Evolutionary conservation across 2,113 vertebrate genomes (phyloP).

Genomic region (Chelonoidis abingdonii): DNA sequence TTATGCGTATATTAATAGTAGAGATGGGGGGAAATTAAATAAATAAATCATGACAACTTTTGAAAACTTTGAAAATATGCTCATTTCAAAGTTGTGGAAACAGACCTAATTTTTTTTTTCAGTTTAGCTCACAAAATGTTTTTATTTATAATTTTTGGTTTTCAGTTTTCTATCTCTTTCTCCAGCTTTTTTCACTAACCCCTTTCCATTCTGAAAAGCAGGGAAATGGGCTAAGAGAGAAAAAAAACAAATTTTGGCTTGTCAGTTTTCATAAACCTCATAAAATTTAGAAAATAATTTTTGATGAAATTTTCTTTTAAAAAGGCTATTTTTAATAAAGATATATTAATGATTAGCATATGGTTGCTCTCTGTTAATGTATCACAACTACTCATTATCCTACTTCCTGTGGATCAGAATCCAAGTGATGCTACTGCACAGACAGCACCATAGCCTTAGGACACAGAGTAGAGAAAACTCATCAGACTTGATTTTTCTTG

Average conservation of each 20-base stretch:
- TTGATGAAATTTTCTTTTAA: background rate
- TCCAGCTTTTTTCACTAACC: background rate
- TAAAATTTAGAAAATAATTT: background rate
- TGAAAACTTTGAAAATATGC: background rate
- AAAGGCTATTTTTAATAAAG: background rate
- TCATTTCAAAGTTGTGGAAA: background rate
- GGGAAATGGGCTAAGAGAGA: background rate
- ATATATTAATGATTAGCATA: background rate
- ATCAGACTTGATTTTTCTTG: background rate
- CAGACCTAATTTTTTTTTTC: background rate
- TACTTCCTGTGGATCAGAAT: background rate
- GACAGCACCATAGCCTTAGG: background rate
- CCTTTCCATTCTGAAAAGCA: background rate
- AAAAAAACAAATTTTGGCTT: background rate
- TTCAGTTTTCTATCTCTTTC: background rate
- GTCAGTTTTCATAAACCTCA: background rate
- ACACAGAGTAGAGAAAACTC: background rate
- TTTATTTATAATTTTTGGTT: background rate
- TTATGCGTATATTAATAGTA: background rate
- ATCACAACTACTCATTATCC: background rate
- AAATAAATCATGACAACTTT: background rate
- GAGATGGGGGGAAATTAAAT: background rate
- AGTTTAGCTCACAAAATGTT: too few relatives aligned
- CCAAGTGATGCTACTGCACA: background rate
- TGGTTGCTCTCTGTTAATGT: background rate